A percentile compares a stretch with the other conserved stretches of the same genome.
Conservation (phyloP, 2,113 vertebrate genomes). For the Catagonus wagneri region DNA sequence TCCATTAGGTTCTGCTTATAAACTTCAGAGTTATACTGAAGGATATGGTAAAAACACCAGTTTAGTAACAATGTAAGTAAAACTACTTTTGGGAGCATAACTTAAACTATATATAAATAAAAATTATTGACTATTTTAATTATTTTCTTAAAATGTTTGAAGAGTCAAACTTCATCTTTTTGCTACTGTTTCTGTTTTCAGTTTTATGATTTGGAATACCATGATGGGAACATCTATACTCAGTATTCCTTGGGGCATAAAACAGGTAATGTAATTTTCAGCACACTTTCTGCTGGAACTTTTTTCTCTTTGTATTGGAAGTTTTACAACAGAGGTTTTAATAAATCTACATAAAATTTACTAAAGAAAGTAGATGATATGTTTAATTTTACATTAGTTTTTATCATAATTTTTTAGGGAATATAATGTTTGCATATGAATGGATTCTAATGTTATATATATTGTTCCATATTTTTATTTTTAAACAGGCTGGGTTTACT, state of each 20-base stretch:
- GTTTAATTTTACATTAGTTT: slow-evolving; percentile 5
- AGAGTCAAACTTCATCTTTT: not conserved
- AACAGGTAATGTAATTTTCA: slow-evolving; percentile 91
- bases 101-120: slow-evolving; percentile 43
- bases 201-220: slow-evolving; percentile 99
- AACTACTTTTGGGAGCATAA: slow-evolving; percentile 57
- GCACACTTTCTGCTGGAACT: not conserved
- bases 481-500: slow-evolving; percentile 95
- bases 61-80: slow-evolving; percentile 96
- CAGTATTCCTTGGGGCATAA: slow-evolving; percentile 99
- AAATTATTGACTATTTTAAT: slow-evolving; percentile 20
- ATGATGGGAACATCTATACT: slow-evolving; percentile 99
- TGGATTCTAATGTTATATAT: slow-evolving; percentile 1
- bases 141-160: slow-evolving; percentile 10
- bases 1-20: slow-evolving; percentile 96
- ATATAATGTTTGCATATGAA: not conserved
- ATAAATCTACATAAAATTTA: not conserved
- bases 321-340: not conserved
- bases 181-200: slow-evolving; percentile 80
- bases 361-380: not conserved
- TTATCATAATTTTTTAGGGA: not conserved
- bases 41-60: slow-evolving; percentile 93
- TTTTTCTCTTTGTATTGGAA: slow-evolving; percentile 8
- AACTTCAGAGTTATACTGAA: slow-evolving; percentile 89
- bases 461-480: slow-evolving; percentile 57